Conservation (phyloP, 2,888 invertebrate genomes). For the Drosophila niveifrons region DNA sequence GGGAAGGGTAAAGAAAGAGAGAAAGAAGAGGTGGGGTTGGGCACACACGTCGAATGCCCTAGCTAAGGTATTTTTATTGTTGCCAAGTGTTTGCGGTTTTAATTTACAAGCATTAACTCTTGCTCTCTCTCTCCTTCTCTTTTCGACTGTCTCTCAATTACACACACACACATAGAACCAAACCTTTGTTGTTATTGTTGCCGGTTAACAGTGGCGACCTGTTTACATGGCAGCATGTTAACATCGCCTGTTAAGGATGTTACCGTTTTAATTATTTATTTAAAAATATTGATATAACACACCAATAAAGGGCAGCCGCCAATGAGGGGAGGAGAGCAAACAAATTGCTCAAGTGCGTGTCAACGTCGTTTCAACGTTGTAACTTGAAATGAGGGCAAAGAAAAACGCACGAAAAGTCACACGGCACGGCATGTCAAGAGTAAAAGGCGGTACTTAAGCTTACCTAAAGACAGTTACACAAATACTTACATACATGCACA, state of each 20-base stretch:
- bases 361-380: constrained; percentile 26
- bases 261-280: constrained; percentile 1
- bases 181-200: constrained; percentile 37
- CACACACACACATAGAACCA: not conserved
- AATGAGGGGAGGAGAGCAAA: constrained; percentile 7
- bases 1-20: not conserved
- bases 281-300: constrained; percentile 3
- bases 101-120: constrained; percentile 37
- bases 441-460: constrained; percentile 1
- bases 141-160: not conserved
- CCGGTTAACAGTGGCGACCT: constrained; percentile 51
- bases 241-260: constrained; percentile 23
- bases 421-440: constrained; percentile 32
- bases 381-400: constrained; percentile 36
- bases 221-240: constrained; percentile 22
- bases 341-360: constrained; percentile 46
- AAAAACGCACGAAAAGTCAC: constrained; percentile 18
- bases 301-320: not conserved
- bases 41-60: constrained; percentile 24
- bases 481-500: too few species aligned
- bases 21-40: not conserved
- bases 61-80: constrained; percentile 37
- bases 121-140: not conserved
- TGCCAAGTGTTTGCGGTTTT: constrained; percentile 60
- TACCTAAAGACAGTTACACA: not conserved